These are phyloP conservation scores for Pongo pygmaeus DNA, from an alignment of 2,113 vertebrate genomes.

Conservation along the genomic window DNA sequence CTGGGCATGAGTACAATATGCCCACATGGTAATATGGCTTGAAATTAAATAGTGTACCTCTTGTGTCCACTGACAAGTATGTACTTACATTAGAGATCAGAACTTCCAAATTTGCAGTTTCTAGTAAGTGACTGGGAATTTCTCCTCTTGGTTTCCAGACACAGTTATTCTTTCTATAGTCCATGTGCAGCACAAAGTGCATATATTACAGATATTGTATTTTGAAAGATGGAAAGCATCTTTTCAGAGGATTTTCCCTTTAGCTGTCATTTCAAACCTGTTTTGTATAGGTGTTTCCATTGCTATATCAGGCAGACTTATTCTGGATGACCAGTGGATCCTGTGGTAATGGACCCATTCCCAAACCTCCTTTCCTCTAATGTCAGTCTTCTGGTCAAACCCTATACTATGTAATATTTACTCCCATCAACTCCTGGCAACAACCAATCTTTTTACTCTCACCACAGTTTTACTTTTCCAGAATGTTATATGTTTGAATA, in stretches of 20 bases:
- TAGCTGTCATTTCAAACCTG: neutral
- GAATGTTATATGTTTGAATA: too few species aligned
- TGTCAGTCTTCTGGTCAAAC: neutral
- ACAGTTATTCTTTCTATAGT: neutral
- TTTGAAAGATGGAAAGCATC: neutral
- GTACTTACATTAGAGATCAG: neutral
- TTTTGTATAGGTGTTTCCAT: neutral
- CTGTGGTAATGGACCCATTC: neutral
- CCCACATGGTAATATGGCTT: neutral
- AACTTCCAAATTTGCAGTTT: neutral
- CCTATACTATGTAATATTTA: neutral
- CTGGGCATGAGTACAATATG: neutral
- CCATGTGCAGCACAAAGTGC: neutral
- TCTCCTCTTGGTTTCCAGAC: neutral
- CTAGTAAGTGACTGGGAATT: neutral
- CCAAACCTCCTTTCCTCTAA: neutral
- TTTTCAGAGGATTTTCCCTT: neutral
- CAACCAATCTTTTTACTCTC: too few species aligned
- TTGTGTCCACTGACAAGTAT: neutral
- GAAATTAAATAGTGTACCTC: neutral
- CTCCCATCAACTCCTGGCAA: too few species aligned
- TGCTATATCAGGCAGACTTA: neutral
- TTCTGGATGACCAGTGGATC: neutral
- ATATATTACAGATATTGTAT: neutral
- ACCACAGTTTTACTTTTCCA: too few species aligned